These are phyloP conservation scores for Epiblema foenella DNA, from an alignment of 2,888 invertebrate genomes.

Conservation along the genomic window DNA sequence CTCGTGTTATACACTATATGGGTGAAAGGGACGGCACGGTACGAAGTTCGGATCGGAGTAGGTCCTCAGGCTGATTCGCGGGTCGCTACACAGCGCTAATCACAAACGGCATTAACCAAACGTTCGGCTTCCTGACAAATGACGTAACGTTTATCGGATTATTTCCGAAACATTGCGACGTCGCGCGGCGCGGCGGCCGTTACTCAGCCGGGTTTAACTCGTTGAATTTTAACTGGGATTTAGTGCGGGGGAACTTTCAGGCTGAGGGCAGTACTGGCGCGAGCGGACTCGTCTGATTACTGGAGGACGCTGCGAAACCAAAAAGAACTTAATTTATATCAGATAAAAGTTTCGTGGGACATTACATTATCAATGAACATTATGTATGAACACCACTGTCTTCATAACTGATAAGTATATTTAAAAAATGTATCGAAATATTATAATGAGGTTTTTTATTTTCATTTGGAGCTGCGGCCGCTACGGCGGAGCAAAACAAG, in stretches of 20 bases:
- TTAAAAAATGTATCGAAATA: too few relatives aligned
- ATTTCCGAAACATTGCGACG: conserved; percentile 70
- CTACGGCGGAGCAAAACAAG: too few relatives aligned
- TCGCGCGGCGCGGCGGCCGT: conserved; percentile 65
- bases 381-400: too few relatives aligned
- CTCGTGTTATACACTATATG: too few relatives aligned
- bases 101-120: conserved; percentile 44
- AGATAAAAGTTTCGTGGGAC: too few relatives aligned
- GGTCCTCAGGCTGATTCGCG: not conserved
- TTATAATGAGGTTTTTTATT: too few relatives aligned
- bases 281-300: conserved; percentile 26
- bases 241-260: conserved; percentile 57
- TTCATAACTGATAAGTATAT: too few relatives aligned
- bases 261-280: conserved; percentile 42
- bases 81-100: conserved; percentile 21
- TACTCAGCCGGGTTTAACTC: conserved; percentile 75
- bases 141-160: conserved; percentile 66
- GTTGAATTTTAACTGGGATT: conserved; percentile 78
- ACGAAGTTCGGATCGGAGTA: too few relatives aligned
- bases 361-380: too few relatives aligned
- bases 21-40: too few relatives aligned
- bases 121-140: conserved; percentile 59
- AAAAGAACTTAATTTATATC: too few relatives aligned
- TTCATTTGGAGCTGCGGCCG: too few relatives aligned
- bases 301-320: not conserved